phyloP scores from a whole-genome alignment of 2,797 vertebrate genomes.

The Brachymystax lenok region DNA sequence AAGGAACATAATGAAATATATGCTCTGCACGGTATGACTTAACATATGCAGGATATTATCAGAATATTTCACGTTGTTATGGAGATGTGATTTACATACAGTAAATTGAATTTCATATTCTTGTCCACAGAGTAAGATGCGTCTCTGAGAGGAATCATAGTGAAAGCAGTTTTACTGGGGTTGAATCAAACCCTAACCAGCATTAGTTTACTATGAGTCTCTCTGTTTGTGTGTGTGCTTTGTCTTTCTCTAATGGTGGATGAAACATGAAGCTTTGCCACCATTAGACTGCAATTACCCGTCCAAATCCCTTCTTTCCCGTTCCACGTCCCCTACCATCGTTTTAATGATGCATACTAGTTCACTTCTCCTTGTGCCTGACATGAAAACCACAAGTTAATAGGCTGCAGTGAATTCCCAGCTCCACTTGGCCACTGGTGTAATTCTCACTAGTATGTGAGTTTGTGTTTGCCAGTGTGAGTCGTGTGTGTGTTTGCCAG shows the following conservation, averaged over 20 bases:
- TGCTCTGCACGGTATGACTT: not conserved
- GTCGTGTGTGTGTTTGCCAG: constrained; percentile 29
- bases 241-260: constrained; percentile 2
- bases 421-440: not conserved
- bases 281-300: constrained; percentile 8
- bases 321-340: not conserved
- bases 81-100: constrained; percentile 41
- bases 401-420: not conserved
- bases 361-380: not conserved
- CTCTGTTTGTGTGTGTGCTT: not conserved
- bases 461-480: not conserved
- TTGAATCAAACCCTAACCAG: constrained; percentile 51
- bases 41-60: not conserved
- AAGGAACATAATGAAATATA: constrained; percentile 9
- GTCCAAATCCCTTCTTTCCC: not conserved
- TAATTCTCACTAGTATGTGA: not conserved
- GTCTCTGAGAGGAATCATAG: constrained; percentile 53
- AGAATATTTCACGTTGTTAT: not conserved
- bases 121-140: constrained; percentile 46
- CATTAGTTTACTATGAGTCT: constrained; percentile 26
- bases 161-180: constrained; percentile 53
- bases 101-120: constrained; percentile 37
- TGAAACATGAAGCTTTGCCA: constrained; percentile 5
- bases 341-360: not conserved
- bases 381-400: not conserved